phyloP scores from a whole-genome alignment of 2,888 invertebrate species.

The Mactromeris polynyma region DNA sequence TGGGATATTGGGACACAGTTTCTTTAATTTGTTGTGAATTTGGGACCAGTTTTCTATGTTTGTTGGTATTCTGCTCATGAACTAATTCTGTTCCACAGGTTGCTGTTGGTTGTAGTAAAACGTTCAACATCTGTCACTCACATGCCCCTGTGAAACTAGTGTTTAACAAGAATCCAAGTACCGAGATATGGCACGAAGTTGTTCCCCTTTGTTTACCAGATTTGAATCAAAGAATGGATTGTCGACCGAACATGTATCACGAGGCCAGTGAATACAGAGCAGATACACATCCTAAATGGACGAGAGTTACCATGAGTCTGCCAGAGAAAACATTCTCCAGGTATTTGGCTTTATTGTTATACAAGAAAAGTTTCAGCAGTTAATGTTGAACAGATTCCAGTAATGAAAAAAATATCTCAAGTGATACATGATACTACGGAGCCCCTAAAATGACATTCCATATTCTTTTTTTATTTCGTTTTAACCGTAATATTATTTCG shows the following conservation, averaged over 20 bases:
- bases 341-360: no score
- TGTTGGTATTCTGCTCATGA: no score
- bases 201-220: conserved; percentile 86
- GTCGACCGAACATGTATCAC: conserved; percentile 86
- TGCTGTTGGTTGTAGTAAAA: conserved; percentile 85
- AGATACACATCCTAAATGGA: conserved; percentile 85
- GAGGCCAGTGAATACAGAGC: conserved; percentile 83
- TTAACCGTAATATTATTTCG: no score
- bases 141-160: conserved; percentile 83
- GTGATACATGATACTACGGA: no score
- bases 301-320: conserved; percentile 85
- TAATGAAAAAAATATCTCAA: no score
- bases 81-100: conserved; percentile 77
- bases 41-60: no score
- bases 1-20: no score
- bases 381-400: no score
- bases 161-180: conserved; percentile 85
- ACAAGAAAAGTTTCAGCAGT: no score
- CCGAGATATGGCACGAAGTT: conserved; percentile 85
- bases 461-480: no score
- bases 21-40: no score
- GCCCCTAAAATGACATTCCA: no score
- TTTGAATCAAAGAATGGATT: conserved; percentile 82
- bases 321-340: conserved; percentile 86
- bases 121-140: conserved; percentile 78